Evolutionary conservation across 2,113 vertebrate species (phyloP), one percentile per base, ranked within the genome.

Genomic region (Puntigrus tetrazona): DNA sequence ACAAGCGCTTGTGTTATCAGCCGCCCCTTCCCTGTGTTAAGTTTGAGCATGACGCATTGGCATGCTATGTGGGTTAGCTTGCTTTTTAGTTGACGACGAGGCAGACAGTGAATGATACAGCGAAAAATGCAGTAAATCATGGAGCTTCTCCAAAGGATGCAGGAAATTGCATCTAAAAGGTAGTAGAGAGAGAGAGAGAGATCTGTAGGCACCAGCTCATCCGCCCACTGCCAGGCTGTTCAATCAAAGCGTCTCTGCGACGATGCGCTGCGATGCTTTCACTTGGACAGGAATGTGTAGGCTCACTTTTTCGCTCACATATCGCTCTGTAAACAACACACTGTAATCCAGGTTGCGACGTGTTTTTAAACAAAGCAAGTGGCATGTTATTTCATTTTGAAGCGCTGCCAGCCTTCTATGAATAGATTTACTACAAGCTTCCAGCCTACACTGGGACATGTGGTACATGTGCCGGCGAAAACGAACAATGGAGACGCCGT

Each of bases 131-230:
- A 78, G 86, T 80, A 31, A 34, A 85, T 34, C 0, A 69, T 34
- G 36, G 85, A 82, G 89, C 85, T 50, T 75, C 89, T 88, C 91
- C 88, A 87, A 87, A 90, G 89, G 84, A 73, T 61, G 50, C 55
- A 22, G 47, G 41, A 74, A 72, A 85, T 78, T 84, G 82, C 84
- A 89, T 81, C 70, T 36, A 52, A 41, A 52, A 83, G 29, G 78
- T 36, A 52, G 73, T 41, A 34, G 31, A 57, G n/a, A 77, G 7
- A 27, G 65, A 47, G 47, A 50, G 22, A 83, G 50, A 38, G 38
- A 70, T 70, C 18, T 70, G 29, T 10, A 75, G 9, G 43, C 25
- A 31, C 43, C 25, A 38, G 34, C 45, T 84, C 43, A 72, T 59
- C 78, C 74, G 38, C 57, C 80, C 50, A 81, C 84, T 31, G 73